A percentile compares a stretch with the other conserved stretches of the same genome.
These are phyloP conservation scores for Drosophila trapezifrons DNA, from an alignment of 1,140 invertebrate genomes.

Conservation along the genomic window DNA sequence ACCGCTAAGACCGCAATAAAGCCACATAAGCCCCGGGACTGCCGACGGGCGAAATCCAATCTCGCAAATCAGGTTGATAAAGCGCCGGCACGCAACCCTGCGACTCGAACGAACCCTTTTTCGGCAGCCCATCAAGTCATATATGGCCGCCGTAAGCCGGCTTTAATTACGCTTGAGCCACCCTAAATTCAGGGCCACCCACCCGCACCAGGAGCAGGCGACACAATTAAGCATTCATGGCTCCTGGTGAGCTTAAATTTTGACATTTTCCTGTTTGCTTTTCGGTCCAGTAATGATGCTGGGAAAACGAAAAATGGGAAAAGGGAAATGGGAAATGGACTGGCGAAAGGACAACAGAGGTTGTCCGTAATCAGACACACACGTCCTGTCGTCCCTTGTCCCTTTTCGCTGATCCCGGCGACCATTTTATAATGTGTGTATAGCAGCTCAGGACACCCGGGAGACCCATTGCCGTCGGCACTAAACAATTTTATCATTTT, in stretches of 20 bases:
- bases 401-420: slow-evolving; percentile 73
- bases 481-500: slow-evolving; percentile 84
- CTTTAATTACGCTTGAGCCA: slow-evolving; percentile 68
- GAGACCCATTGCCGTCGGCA: slow-evolving; percentile 75
- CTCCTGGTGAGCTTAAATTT: slow-evolving; percentile 74
- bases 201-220: slow-evolving; percentile 34
- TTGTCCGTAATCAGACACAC: slow-evolving; percentile 57
- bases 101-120: slow-evolving; percentile 49
- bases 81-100: slow-evolving; percentile 77
- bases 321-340: slow-evolving; percentile 4
- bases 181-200: slow-evolving; percentile 13
- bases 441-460: slow-evolving; percentile 80
- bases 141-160: slow-evolving; percentile 72
- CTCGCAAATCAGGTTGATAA: slow-evolving; percentile 81
- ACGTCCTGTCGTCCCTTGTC: slow-evolving; percentile 40
- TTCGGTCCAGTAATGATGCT: slow-evolving; percentile 36
- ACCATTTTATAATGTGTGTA: slow-evolving; percentile 84
- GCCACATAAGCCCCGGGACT: slow-evolving; percentile 69
- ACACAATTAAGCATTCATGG: slow-evolving; percentile 82
- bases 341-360: slow-evolving; percentile 20
- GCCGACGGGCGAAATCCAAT: slow-evolving; percentile 64
- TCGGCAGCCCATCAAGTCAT: slow-evolving; percentile 59
- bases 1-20: slow-evolving; percentile 79
- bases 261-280: slow-evolving; percentile 76
- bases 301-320: background rate